Percentiles rank a stretch among this genome's conserved stretches.
phyloP scores from a whole-genome alignment of 2,888 invertebrate genomes.

The Bombyx huttoni region DNA sequence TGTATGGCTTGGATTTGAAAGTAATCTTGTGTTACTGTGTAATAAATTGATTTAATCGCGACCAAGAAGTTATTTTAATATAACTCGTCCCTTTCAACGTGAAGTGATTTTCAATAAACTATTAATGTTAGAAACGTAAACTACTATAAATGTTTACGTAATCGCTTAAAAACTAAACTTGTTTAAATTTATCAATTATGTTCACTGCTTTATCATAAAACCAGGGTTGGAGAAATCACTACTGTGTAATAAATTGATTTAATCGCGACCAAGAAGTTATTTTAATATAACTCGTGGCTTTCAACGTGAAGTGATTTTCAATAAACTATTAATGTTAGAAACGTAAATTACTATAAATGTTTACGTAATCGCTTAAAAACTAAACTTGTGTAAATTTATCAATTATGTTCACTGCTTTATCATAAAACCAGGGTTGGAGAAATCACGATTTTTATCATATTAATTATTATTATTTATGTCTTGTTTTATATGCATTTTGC shows the following conservation, averaged over 20 bases:
- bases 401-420: not conserved
- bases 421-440: too few species aligned
- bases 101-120: not conserved
- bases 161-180: not conserved
- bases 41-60: not conserved
- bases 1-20: not conserved
- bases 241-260: not conserved
- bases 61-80: not conserved
- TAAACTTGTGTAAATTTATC: not conserved
- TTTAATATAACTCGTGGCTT: not conserved
- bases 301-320: not conserved
- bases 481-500: too few species aligned
- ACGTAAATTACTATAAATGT: not conserved
- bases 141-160: not conserved
- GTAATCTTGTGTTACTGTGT: not conserved
- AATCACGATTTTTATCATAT: too few species aligned
- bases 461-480: too few species aligned
- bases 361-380: not conserved
- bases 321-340: not conserved
- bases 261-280: not conserved
- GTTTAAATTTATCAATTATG: too few species aligned
- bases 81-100: not conserved
- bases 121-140: not conserved
- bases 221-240: too few species aligned
- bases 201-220: too few species aligned